A percentile compares a stretch with the other conserved stretches of the same genome.
These are phyloP conservation scores for Neoascia interrupta DNA, from an alignment of 2,888 invertebrate species.

Conservation along the genomic window DNA sequence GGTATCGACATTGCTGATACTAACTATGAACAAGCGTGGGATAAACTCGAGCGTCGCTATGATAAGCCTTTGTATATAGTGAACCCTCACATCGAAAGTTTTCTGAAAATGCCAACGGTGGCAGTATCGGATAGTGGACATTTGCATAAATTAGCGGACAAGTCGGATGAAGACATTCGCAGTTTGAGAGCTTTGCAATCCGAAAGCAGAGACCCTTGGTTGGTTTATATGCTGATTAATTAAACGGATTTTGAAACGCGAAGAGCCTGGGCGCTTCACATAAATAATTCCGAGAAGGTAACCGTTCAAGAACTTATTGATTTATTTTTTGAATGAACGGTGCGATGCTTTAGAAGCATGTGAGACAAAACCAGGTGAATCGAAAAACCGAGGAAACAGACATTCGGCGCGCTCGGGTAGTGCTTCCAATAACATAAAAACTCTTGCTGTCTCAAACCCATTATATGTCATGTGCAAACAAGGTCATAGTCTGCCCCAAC, in stretches of 20 bases:
- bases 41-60: slow-evolving; percentile 5
- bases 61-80: slow-evolving; percentile 10
- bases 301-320: background rate
- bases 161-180: slow-evolving; percentile 14
- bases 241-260: background rate
- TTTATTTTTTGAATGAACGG: slow-evolving; percentile 6
- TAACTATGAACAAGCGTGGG: slow-evolving; percentile 15
- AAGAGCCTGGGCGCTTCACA: background rate
- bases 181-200: background rate
- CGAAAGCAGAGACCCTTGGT: slow-evolving; percentile 7
- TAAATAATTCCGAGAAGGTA: background rate
- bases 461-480: slow-evolving; percentile 1
- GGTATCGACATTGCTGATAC: background rate
- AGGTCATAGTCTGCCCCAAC: background rate
- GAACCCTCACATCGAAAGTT: slow-evolving; percentile 7
- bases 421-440: background rate
- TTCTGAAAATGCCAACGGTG: slow-evolving; percentile 3
- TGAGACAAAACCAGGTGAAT: slow-evolving; percentile 17
- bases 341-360: slow-evolving; percentile 7
- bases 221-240: background rate
- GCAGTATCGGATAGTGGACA: background rate
- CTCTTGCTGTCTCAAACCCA: background rate
- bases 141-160: slow-evolving; percentile 7
- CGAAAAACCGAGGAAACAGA: background rate
- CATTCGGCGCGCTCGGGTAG: background rate